Base-by-base conservation (phyloP, 92 coral and sea anemone genomes). In the Pocillopora meandrina region DNA sequence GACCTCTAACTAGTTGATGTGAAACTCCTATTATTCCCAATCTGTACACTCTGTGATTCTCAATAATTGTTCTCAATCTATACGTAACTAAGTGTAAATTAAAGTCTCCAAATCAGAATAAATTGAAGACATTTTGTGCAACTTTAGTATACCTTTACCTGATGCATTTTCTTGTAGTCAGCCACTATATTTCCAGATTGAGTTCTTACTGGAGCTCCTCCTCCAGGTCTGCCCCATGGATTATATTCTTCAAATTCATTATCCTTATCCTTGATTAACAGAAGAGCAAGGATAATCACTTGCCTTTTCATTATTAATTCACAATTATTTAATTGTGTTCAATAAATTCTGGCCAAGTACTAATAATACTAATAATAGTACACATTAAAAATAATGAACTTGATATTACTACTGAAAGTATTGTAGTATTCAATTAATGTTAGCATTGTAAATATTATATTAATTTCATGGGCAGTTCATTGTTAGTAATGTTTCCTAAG, bases 151-250 rank as follows among this genome's bases (percentile, higher is more conserved):
- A 3, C 52, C 7, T 42, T 42, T 76, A 91, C 91, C 91, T 87
- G 80, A 31, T 16, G 77, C 88, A 78, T 81, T 86, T 82, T 90
- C 63, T 88, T 83, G 76, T 82, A 92, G 87, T 94, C 95, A 20
- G 98, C 95, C 26, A 94, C 90, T 60, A 94, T 87, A 49, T 92
- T 87, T 5, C 95, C 98, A 75, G 98, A 94, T 77, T 94, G 98
- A 20, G 85, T 92, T 62, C 93, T 92, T 31, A 92, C 76, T 16
- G 98, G 98, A 31, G 98, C 98, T 12, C 98, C 98, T 62, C 87
- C 95, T 26, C 98, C 98, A 1, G 98, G 98, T 2, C 95, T 89
- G 15, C 95, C 98, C 98, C 98, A 94, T 0, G 95, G 98, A 77
- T 90, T 89, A 84, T 89, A 93, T 36, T 91, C 98, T 76, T 87